Evolutionary conservation across 2,797 vertebrate genomes (phyloP).

Genomic region (Arrhamphus sclerolepis): DNA sequence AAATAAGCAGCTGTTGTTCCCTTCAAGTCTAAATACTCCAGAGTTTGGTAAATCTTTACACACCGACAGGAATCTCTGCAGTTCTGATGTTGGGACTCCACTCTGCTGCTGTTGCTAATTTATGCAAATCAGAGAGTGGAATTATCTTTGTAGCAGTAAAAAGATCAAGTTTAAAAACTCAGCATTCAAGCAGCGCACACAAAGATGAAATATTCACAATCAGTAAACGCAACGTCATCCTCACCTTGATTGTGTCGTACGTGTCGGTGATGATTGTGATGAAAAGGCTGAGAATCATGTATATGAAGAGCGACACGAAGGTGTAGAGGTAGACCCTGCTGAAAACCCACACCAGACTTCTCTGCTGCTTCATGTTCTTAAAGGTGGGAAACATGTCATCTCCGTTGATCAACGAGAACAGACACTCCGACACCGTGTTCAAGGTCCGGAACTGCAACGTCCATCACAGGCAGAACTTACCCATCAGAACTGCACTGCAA

Average conservation of each 20-base stretch:
- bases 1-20: conserved; percentile 57
- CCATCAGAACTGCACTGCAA: too few species aligned
- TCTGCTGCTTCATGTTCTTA: conserved; percentile 88
- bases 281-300: conserved; percentile 83
- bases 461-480: background rate
- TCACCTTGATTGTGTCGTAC: conserved; percentile 95
- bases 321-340: conserved; percentile 90
- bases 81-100: conserved; percentile 86
- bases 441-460: conserved; percentile 88
- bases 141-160: background rate
- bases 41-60: conserved; percentile 91
- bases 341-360: conserved; percentile 90
- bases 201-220: too few species aligned
- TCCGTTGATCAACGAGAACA: conserved; percentile 94
- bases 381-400: conserved; percentile 97
- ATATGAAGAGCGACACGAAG: conserved; percentile 82
- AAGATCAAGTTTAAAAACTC: too few species aligned
- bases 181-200: background rate
- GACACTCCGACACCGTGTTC: conserved; percentile 92
- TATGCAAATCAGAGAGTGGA: background rate
- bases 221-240: background rate
- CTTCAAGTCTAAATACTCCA: conserved; percentile 86
- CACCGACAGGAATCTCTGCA: conserved; percentile 86
- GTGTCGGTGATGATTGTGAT: conserved; percentile 91
- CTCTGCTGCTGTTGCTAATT: conserved; percentile 88